phyloP scores from a whole-genome alignment of 1,140 invertebrate species.

The Adelges cooleyi region DNA sequence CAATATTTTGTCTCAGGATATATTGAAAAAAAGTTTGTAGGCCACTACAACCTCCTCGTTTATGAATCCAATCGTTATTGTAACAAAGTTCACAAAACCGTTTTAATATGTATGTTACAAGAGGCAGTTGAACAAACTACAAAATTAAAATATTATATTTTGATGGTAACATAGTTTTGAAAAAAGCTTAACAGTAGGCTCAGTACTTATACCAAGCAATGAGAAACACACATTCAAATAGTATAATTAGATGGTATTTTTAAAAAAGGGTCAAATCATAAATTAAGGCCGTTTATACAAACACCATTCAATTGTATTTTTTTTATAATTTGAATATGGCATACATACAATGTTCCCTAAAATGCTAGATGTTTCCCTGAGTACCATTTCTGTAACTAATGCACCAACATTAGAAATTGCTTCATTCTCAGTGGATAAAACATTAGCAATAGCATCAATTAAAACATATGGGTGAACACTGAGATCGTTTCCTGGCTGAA shows the following conservation, averaged over 20 bases:
- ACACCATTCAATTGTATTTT: too few species aligned
- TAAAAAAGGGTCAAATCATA: too few species aligned
- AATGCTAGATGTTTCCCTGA: not conserved
- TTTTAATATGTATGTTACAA: not conserved
- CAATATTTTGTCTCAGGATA: not conserved
- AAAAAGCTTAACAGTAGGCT: too few species aligned
- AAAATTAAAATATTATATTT: not conserved
- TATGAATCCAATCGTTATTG: not conserved
- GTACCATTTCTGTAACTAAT: not conserved
- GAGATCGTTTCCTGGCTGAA: not conserved
- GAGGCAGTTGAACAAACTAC: not conserved
- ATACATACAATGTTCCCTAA: not conserved
- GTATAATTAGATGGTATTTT: too few species aligned
- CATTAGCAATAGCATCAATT: conserved; percentile 4
- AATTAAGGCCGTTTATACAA: too few species aligned
- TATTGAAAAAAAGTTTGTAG: not conserved
- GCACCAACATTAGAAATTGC: not conserved
- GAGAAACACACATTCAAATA: too few species aligned
- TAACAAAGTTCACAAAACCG: conserved; percentile 16
- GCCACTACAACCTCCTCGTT: conserved; percentile 7
- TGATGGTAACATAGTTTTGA: too few species aligned
- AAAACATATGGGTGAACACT: not conserved
- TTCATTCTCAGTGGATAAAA: conserved; percentile 5
- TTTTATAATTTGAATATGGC: too few species aligned
- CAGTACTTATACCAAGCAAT: too few species aligned